Evolutionary conservation across 1,140 invertebrate genomes (phyloP).

Genomic region (Lepidostoma basale): DNA sequence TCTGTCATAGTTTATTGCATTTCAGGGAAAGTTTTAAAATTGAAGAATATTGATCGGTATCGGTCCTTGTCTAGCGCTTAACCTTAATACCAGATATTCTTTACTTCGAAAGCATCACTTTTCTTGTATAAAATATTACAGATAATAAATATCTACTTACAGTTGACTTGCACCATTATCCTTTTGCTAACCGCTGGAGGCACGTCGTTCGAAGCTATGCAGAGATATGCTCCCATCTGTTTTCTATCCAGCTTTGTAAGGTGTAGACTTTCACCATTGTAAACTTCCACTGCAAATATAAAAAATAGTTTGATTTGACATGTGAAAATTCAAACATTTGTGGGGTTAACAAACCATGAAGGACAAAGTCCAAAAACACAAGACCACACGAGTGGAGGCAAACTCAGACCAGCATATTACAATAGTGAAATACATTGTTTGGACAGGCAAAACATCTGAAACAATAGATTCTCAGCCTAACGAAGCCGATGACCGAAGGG

Average conservation of each 20-base stretch:
- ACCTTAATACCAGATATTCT: too few relatives aligned
- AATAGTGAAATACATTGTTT: not conserved
- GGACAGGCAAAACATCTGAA: not conserved
- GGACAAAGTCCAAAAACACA: too few relatives aligned
- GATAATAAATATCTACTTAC: constrained; percentile 62
- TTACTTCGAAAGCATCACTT: too few relatives aligned
- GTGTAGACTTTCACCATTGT: constrained; percentile 66
- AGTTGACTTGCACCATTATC: constrained; percentile 76
- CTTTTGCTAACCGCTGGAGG: constrained; percentile 77
- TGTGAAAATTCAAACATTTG: not conserved
- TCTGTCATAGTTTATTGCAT: too few relatives aligned
- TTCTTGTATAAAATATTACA: too few relatives aligned
- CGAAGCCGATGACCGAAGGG: too few relatives aligned
- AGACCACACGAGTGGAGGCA: not conserved
- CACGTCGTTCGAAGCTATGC: constrained; percentile 77
- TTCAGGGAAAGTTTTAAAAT: too few relatives aligned
- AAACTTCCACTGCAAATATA: constrained; percentile 65
- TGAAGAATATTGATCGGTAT: too few relatives aligned
- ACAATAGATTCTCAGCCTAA: too few relatives aligned
- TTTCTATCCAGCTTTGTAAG: constrained; percentile 70
- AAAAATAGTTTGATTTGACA: not conserved
- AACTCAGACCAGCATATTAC: not conserved
- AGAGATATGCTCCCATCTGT: constrained; percentile 78
- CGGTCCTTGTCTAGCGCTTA: too few relatives aligned
- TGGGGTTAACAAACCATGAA: too few relatives aligned